phyloP scores from a whole-genome alignment of 2,888 invertebrate genomes.

The Petrophora chlorosata region DNA sequence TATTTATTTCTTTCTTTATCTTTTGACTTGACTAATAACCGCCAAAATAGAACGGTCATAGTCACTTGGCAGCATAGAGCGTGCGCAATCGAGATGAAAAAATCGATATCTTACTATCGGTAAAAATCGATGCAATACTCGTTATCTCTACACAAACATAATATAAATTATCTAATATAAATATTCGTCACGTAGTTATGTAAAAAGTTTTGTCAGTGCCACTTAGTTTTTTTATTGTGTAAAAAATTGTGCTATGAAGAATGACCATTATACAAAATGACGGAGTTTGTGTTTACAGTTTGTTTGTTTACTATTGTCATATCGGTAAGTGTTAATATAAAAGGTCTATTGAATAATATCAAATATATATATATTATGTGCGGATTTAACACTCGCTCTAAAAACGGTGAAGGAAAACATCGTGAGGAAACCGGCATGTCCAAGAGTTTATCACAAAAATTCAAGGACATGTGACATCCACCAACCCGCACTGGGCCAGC shows the following conservation, averaged over 20 bases:
- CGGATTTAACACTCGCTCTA: too few relatives aligned
- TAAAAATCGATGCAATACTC: slow-evolving; percentile 20
- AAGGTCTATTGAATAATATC: too few relatives aligned
- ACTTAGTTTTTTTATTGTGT: slow-evolving; percentile 12
- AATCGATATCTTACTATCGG: slow-evolving; percentile 8
- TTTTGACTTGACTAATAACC: too few relatives aligned
- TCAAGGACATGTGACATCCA: too few relatives aligned
- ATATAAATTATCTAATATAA: slow-evolving; percentile 33
- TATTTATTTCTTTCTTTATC: too few relatives aligned
- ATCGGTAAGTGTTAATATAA: slow-evolving; percentile 41
- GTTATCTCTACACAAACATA: slow-evolving; percentile 17
- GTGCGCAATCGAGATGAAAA: slow-evolving; percentile 27
- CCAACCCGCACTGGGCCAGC: too few relatives aligned
- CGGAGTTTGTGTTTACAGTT: slow-evolving; percentile 29
- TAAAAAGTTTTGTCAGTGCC: slow-evolving; percentile 14
- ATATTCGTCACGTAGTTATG: slow-evolving; percentile 48
- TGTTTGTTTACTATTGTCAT: slow-evolving; percentile 20
- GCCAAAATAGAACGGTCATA: too few relatives aligned
- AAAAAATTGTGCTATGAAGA: slow-evolving; percentile 30
- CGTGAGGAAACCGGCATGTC: too few relatives aligned
- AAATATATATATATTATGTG: too few relatives aligned
- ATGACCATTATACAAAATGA: slow-evolving; percentile 38
- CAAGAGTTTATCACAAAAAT: too few relatives aligned
- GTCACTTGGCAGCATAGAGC: not conserved
- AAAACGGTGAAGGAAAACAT: too few relatives aligned